Base-by-base conservation (phyloP, 2,888 invertebrate species). In the Chaetogeoica ovagalla region DNA sequence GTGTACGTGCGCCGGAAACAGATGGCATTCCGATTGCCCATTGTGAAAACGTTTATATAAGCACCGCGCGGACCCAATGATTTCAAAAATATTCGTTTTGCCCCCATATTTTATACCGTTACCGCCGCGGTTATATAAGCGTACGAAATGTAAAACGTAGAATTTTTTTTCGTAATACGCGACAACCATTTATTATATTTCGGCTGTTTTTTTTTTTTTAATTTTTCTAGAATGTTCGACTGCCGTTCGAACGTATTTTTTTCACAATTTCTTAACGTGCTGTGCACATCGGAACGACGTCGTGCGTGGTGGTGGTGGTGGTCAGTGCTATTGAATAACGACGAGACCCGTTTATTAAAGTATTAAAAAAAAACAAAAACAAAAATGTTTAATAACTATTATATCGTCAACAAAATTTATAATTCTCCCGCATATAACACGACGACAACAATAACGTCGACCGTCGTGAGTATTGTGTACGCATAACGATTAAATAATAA, bases 1-100 rank as follows among this genome's bases (percentile, higher is more conserved):
- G n/a, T 30, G 30, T 30, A 30, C 30, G 30, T 30, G 30, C 30
- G 57, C 74, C 65, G 74, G 74, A 75, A 75, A 66, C 65, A 75
- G 23, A 66, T 75, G 74, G 65, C 19, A 75, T 66, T 65, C 37
- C 39, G 39, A 39, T 57, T 57, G 21, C 11, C 30, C 30, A 30
- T 30, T 30, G 21, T 74, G 55, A 57, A 65, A 74, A 65, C 21
- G 55, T 74, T 65, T 57, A 74, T 57, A 74, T 30, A 30, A 30
- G 30, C 30, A 30, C 30, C 39, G 17, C 39, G 11, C 0, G 6
- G 74, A 66, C 39, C 39, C 39, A 13, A 23, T 19, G 11, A 7
- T 23, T 66, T 9, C 13, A 43, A 39, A 37, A 73, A 73, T 72
- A n/a, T 21, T 43, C 17, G 19, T 6, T 39, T 37, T n/a, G 2